phyloP scores from a whole-genome alignment of 2,888 invertebrate genomes.

The Myathropa florea region DNA sequence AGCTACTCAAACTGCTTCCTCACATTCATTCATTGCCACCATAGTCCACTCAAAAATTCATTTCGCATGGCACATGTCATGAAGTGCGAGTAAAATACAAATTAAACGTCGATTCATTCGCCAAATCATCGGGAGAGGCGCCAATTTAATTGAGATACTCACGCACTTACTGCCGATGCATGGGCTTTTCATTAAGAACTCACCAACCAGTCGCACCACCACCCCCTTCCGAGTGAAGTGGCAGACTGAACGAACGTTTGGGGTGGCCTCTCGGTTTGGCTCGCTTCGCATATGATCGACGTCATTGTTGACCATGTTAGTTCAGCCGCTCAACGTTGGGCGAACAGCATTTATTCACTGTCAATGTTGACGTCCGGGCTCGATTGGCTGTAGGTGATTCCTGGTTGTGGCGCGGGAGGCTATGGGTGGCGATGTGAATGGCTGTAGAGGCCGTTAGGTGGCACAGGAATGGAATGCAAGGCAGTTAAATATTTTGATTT shows the following conservation, averaged over 20 bases:
- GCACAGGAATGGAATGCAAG: neutral
- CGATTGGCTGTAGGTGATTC: neutral
- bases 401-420: neutral
- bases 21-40: neutral
- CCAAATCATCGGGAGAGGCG: constrained; percentile 18
- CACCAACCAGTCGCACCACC: too few species aligned
- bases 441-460: neutral
- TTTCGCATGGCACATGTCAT: constrained; percentile 1
- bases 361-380: neutral
- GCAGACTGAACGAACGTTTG: too few species aligned
- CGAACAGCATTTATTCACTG: neutral
- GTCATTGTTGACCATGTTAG: constrained; percentile 8
- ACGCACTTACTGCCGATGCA: constrained; percentile 12
- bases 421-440: neutral
- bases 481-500: constrained; percentile 17
- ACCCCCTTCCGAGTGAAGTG: too few species aligned
- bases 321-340: neutral
- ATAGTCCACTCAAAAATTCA: neutral
- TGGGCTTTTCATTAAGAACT: neutral
- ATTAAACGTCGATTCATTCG: constrained; percentile 8
- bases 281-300: neutral
- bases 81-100: constrained; percentile 15
- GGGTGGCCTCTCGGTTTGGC: too few species aligned
- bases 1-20: neutral
- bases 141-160: constrained; percentile 23